phyloP scores from a whole-genome alignment of 35 echinoderm and acorn worm species.

The Diadema setosum region DNA sequence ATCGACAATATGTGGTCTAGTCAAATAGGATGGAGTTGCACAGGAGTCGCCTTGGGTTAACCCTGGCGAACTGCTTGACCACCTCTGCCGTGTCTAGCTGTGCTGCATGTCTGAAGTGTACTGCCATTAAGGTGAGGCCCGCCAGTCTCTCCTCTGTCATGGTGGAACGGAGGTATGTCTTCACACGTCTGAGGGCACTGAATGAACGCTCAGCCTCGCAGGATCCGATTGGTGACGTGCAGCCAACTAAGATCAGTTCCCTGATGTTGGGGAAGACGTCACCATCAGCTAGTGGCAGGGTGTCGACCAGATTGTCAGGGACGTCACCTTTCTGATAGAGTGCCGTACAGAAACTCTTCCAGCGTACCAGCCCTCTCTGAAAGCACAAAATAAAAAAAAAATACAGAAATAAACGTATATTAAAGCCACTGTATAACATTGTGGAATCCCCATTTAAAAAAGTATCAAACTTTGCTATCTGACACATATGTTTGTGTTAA shows the following conservation, averaged over 20 bases:
- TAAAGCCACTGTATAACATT: background rate
- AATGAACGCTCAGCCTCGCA: slow-evolving; percentile 50
- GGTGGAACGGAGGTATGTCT: slow-evolving; percentile 13
- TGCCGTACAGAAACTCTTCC: background rate
- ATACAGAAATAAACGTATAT: background rate
- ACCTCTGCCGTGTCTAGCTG: background rate
- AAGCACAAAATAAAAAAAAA: background rate
- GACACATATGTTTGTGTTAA: background rate
- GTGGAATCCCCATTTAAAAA: background rate
- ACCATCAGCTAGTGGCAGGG: slow-evolving; percentile 11
- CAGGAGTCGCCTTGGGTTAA: no score
- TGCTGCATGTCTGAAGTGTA: background rate
- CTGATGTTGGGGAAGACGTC: slow-evolving; percentile 47
- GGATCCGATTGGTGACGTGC: slow-evolving; percentile 22
- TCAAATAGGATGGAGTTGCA: no score
- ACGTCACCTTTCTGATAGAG: background rate
- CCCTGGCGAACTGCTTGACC: background rate
- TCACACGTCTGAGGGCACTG: slow-evolving; percentile 9
- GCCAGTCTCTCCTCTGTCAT: slow-evolving; percentile 15
- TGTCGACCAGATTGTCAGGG: slow-evolving; percentile 9
- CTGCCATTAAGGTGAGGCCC: slow-evolving; percentile 15
- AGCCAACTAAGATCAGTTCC: slow-evolving; percentile 13
- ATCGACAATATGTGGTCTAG: no score
- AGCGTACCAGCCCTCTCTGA: slow-evolving; percentile 1
- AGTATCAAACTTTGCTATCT: background rate